phyloP scores from a whole-genome alignment of 2,888 invertebrate genomes.

The Nowickia ferox region DNA sequence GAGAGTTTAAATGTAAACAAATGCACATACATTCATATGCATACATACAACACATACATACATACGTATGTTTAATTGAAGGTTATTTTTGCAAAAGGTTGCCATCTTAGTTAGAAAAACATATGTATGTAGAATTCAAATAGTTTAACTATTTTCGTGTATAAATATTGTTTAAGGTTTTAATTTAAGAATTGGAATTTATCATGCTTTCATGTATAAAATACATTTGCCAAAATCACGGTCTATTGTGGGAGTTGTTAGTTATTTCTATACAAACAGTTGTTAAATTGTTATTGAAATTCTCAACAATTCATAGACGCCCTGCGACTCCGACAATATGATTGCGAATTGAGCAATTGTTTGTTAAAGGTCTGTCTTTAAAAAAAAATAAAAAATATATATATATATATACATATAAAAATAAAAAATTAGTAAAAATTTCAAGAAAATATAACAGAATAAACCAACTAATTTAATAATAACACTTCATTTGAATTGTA shows the following conservation, averaged over 20 bases:
- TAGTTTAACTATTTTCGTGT: not conserved
- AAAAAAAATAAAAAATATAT: constrained; percentile 26
- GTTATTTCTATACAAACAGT: too few relatives aligned
- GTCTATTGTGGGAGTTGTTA: too few relatives aligned
- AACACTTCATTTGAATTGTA: constrained; percentile 70
- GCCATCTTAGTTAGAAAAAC: not conserved
- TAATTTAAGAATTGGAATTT: constrained; percentile 21
- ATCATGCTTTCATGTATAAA: too few relatives aligned
- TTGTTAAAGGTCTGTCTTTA: constrained; percentile 68
- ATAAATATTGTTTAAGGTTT: constrained; percentile 12
- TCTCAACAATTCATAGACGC: too few relatives aligned
- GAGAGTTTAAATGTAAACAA: too few relatives aligned
- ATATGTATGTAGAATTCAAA: not conserved
- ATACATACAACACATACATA: too few relatives aligned
- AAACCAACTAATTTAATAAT: constrained; percentile 55
- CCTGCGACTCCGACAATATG: too few relatives aligned
- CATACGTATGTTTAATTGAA: too few relatives aligned
- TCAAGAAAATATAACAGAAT: constrained; percentile 47
- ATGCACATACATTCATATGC: too few relatives aligned
- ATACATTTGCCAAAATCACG: too few relatives aligned
- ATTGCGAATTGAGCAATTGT: constrained; percentile 19
- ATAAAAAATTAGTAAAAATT: constrained; percentile 57
- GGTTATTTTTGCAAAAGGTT: constrained; percentile 53
- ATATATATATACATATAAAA: constrained; percentile 20
- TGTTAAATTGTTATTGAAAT: too few relatives aligned